phyloP scores from a whole-genome alignment of 2,888 invertebrate genomes.

The Cremastinae sp. region DNA sequence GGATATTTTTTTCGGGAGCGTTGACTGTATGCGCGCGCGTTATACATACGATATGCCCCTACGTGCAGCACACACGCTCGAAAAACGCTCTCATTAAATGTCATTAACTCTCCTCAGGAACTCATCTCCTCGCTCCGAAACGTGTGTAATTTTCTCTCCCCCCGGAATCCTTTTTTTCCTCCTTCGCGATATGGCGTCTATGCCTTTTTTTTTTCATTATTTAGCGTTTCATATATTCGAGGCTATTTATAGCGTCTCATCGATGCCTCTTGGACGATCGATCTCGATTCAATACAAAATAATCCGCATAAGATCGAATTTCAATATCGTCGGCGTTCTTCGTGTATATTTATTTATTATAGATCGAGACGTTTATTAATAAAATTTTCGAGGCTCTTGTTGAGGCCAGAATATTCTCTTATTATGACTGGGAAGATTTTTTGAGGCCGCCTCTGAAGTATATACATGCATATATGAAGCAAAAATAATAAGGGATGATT shows the following conservation, averaged over 20 bases:
- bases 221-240: not conserved
- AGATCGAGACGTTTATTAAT: no score
- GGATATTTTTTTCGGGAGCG: no score
- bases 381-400: conserved; percentile 13
- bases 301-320: not conserved
- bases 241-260: not conserved
- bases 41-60: no score
- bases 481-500: no score
- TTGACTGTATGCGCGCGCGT: no score
- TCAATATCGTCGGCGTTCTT: no score
- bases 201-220: no score
- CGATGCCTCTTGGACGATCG: not conserved
- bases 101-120: conserved; percentile 4
- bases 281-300: not conserved
- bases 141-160: conserved; percentile 16
- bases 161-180: no score
- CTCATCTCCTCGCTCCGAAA: not conserved
- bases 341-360: conserved; percentile 6
- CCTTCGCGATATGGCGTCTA: no score
- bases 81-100: conserved; percentile 33
- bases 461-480: no score
- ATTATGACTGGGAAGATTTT: no score
- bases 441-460: no score
- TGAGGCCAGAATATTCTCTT: conserved; percentile 1
- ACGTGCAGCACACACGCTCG: not conserved